Conservation (phyloP, 1,140 invertebrate genomes). For the Wiebesia pumilae region DNA sequence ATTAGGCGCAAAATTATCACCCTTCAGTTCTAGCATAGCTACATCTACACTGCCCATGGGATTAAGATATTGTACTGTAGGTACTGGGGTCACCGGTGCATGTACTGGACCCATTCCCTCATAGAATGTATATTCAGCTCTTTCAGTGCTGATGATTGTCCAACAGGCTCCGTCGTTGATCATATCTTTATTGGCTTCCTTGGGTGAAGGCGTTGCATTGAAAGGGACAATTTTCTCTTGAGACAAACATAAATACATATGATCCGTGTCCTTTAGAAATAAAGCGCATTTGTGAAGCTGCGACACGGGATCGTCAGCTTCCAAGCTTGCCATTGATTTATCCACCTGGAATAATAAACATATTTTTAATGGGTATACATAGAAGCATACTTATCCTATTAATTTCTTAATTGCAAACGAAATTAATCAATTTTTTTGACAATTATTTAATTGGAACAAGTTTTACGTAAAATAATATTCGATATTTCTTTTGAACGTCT, state of each 20-base stretch:
- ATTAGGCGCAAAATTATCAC: slow-evolving; percentile 96
- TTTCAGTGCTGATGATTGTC: slow-evolving; percentile 99
- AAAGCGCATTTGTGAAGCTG: slow-evolving; percentile 99
- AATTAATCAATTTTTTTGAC: not conserved
- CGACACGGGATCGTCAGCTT: slow-evolving; percentile 98
- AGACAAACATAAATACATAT: slow-evolving; percentile 98
- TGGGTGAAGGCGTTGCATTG: slow-evolving; percentile 96
- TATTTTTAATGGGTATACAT: not conserved
- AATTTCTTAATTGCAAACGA: not conserved
- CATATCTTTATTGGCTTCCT: slow-evolving; percentile 98
- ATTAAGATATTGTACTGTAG: slow-evolving; percentile 93
- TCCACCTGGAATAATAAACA: slow-evolving; percentile 79
- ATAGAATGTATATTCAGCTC: slow-evolving; percentile 98
- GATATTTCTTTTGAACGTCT: too few species aligned
- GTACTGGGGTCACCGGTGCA: slow-evolving; percentile 95
- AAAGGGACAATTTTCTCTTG: slow-evolving; percentile 99
- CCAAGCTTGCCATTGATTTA: slow-evolving; percentile 98
- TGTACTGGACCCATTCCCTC: slow-evolving; percentile 98
- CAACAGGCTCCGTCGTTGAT: slow-evolving; percentile 99
- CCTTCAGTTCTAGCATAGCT: slow-evolving; percentile 96
- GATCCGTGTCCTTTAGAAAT: slow-evolving; percentile 99
- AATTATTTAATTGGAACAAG: too few species aligned
- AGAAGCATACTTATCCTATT: not conserved
- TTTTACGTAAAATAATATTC: too few species aligned
- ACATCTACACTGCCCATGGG: slow-evolving; percentile 97